Evolutionary conservation across 2,888 invertebrate genomes (phyloP).

Genomic region (Chloroclysta siterata): DNA sequence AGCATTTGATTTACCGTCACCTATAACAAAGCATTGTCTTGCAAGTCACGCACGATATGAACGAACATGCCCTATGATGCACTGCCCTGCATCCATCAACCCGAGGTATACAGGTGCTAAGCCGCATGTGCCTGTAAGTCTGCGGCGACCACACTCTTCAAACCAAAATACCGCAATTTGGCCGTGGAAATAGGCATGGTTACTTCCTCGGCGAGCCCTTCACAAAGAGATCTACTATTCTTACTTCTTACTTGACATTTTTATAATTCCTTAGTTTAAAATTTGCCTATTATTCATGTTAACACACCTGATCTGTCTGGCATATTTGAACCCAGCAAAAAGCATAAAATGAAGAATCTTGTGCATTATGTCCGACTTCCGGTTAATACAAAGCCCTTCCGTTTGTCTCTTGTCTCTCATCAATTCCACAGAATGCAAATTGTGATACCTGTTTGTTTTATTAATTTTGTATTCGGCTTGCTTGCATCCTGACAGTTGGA

Average conservation of each 20-base stretch:
- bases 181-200: no score
- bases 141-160: no score
- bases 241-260: background rate
- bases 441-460: conserved; percentile 42
- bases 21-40: no score
- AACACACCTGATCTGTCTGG: conserved; percentile 47
- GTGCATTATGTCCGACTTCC: conserved; percentile 77
- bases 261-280: background rate
- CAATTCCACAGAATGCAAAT: conserved; percentile 72
- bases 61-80: no score
- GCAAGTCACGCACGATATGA: no score
- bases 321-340: conserved; percentile 46
- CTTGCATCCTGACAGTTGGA: conserved; percentile 9
- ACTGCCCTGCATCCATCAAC: no score
- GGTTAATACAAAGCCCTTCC: conserved; percentile 77
- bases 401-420: conserved; percentile 79
- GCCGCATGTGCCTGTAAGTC: no score
- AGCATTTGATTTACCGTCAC: no score
- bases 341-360: conserved; percentile 63
- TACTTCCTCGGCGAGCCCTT: no score
- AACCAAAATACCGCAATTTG: no score
- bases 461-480: conserved; percentile 21
- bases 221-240: no score
- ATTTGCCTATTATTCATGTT: conserved; percentile 20
- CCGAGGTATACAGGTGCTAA: no score